A percentile compares a stretch with the other conserved stretches of the same genome.
Evolutionary conservation across 2,113 vertebrate species (phyloP).

Genomic region (Sander vitreus): DNA sequence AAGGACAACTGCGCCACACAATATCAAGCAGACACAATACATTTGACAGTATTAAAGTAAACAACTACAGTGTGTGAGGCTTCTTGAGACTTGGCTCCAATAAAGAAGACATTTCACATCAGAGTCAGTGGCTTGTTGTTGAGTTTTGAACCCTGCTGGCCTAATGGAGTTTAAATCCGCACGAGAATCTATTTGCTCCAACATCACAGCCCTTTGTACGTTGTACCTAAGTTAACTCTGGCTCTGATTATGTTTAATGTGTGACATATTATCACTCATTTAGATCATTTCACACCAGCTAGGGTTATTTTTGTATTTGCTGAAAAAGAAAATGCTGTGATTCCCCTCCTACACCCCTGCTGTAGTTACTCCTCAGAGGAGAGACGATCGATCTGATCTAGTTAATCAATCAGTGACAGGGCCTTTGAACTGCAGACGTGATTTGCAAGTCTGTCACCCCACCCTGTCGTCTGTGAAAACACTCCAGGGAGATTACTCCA

Average conservation of each 20-base stretch:
- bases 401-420: constrained; percentile 72
- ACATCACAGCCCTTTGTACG: background rate
- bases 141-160: constrained; percentile 13
- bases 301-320: background rate
- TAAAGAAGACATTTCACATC: constrained; percentile 25
- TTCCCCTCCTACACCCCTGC: constrained; percentile 21
- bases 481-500: constrained; percentile 70
- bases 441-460: constrained; percentile 73
- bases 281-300: constrained; percentile 19
- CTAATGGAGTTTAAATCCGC: background rate
- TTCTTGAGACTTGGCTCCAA: constrained; percentile 38
- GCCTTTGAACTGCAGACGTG: constrained; percentile 77
- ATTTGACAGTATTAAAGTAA: constrained; percentile 63
- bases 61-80: constrained; percentile 32
- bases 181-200: background rate
- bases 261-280: constrained; percentile 23
- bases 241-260: constrained; percentile 22
- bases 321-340: background rate
- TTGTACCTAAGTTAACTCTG: constrained; percentile 20
- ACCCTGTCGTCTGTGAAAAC: constrained; percentile 72
- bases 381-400: constrained; percentile 65
- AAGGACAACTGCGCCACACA: constrained; percentile 48
- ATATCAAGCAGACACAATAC: constrained; percentile 28
- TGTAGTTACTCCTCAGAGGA: constrained; percentile 23
- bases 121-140: constrained; percentile 1